A percentile compares a stretch with the other conserved stretches of the same genome.
These are phyloP conservation scores for Parauchenoglanis punctatus DNA, from an alignment of 2,797 vertebrate genomes.

Conservation along the genomic window DNA sequence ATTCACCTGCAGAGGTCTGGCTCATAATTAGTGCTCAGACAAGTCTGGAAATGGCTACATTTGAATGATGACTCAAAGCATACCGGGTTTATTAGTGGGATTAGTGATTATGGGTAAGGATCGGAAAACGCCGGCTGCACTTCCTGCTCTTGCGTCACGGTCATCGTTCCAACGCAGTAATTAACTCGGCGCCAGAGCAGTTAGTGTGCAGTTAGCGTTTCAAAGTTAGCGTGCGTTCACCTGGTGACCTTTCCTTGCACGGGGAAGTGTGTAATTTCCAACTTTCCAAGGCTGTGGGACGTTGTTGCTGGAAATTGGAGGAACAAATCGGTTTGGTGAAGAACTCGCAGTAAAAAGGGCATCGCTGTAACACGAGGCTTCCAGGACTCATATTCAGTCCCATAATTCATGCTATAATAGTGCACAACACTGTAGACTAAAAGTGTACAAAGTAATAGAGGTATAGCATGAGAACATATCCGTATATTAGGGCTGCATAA, in stretches of 20 bases:
- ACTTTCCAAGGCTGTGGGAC: background rate
- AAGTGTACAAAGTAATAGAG: background rate
- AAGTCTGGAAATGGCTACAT: background rate
- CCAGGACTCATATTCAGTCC: background rate
- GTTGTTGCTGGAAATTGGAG: background rate
- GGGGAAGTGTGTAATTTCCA: background rate
- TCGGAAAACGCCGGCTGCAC: background rate
- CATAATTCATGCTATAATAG: background rate
- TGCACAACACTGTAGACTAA: background rate
- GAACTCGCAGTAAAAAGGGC: background rate
- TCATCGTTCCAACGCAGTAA: background rate
- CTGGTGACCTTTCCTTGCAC: background rate
- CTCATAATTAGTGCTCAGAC: background rate
- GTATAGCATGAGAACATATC: background rate
- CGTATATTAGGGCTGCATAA: background rate
- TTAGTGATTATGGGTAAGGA: background rate
- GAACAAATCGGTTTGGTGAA: background rate
- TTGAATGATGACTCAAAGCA: background rate
- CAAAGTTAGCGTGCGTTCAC: background rate
- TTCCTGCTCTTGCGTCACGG: background rate
- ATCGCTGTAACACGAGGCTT: background rate
- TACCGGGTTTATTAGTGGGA: background rate
- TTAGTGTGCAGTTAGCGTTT: background rate
- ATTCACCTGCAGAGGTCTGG: background rate
- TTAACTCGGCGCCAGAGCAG: conserved; percentile 11